These are phyloP conservation scores for Nothoprocta perdicaria DNA, from an alignment of 2,113 vertebrate species.

Conservation along the genomic window DNA sequence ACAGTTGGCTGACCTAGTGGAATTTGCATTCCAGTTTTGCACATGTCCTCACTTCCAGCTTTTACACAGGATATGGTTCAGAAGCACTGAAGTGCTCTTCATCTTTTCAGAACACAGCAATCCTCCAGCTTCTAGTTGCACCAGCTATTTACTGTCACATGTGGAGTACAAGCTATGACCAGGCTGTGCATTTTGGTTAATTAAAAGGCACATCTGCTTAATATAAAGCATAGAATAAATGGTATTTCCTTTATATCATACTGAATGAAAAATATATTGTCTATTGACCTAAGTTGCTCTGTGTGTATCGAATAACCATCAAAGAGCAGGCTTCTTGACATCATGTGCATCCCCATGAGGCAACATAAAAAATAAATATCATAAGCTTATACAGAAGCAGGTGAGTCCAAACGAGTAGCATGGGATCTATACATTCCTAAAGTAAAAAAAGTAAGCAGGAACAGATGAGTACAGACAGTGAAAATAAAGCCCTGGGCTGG, in stretches of 20 bases:
- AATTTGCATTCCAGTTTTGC: background rate
- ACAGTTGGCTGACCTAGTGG: background rate
- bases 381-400: conserved; percentile 9
- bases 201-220: conserved; percentile 49
- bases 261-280: conserved; percentile 26
- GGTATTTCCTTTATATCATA: conserved; percentile 30
- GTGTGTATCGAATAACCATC: conserved; percentile 18
- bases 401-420: conserved; percentile 24
- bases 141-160: background rate
- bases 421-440: background rate
- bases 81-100: background rate
- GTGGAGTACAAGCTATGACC: background rate
- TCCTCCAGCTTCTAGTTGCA: background rate
- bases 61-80: background rate
- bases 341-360: background rate
- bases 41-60: background rate
- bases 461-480: background rate
- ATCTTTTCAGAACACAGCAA: background rate
- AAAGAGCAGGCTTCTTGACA: conserved; percentile 9
- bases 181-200: conserved; percentile 20
- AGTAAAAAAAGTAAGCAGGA: conserved; percentile 21
- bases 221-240: background rate
- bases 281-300: background rate
- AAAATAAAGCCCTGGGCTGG: background rate
- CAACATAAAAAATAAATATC: conserved; percentile 19